phyloP scores from a whole-genome alignment of 2,888 invertebrate genomes.

The Emmelina monodactyla region DNA sequence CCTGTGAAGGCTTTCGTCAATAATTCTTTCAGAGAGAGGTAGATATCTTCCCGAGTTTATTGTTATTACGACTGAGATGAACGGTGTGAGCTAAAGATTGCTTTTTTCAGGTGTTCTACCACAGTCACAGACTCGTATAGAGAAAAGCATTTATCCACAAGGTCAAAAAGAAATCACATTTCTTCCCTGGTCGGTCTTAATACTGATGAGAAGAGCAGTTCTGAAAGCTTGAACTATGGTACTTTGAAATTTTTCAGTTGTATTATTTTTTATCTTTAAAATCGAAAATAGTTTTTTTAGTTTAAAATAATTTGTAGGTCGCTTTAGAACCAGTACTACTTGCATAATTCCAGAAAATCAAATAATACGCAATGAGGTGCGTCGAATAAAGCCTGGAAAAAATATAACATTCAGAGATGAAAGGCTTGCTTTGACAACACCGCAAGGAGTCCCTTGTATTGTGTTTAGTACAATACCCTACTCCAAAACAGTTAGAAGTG shows the following conservation, averaged over 20 bases:
- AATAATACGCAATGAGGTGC: conserved; percentile 62
- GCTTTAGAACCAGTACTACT: conserved; percentile 57
- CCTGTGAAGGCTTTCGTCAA: conserved; percentile 62
- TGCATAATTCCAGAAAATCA: conserved; percentile 67
- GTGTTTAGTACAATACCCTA: conserved; percentile 90
- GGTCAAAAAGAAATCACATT: conserved; percentile 45
- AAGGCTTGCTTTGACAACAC: conserved; percentile 81
- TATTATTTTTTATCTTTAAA: conserved; percentile 3
- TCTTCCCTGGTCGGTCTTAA: conserved; percentile 61
- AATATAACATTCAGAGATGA: conserved; percentile 79
- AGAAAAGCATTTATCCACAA: conserved; percentile 37
- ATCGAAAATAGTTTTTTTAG: conserved; percentile 4
- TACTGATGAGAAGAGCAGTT: conserved; percentile 77
- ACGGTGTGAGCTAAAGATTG: conserved; percentile 2
- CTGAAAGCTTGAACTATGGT: conserved; percentile 79
- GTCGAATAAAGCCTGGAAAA: conserved; percentile 67
- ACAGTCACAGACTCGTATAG: conserved; percentile 43
- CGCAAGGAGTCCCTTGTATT: conserved; percentile 81
- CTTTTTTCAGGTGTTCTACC: conserved; percentile 38
- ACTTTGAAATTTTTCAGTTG: conserved; percentile 15
- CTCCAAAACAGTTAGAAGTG: conserved; percentile 70
- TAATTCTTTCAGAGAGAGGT: conserved; percentile 70
- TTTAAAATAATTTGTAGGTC: conserved; percentile 28
- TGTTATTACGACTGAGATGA: not conserved
- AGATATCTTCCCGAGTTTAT: conserved; percentile 8